phyloP scores from a whole-genome alignment of 2,113 vertebrate species.

The Petrocephalus microphthalmus region DNA sequence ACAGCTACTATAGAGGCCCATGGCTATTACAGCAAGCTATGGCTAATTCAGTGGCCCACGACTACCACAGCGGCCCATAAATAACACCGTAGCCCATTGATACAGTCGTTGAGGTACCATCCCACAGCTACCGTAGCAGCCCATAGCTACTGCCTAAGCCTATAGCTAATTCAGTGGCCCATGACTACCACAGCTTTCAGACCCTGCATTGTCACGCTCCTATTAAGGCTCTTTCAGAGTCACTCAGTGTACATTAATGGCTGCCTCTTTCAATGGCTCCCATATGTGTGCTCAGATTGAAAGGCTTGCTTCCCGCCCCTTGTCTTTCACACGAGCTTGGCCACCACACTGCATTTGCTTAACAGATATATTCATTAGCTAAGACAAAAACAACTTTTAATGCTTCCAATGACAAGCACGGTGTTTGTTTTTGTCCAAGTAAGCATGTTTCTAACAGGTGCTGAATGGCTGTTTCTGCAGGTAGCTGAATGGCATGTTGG shows the following conservation, averaged over 20 bases:
- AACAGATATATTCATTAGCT: constrained; percentile 37
- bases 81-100: no score
- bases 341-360: constrained; percentile 44
- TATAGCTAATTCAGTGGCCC: neutral
- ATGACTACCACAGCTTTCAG: constrained; percentile 57
- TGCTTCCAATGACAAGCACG: constrained; percentile 62
- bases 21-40: no score
- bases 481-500: no score
- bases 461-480: no score
- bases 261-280: constrained; percentile 63
- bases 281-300: constrained; percentile 63
- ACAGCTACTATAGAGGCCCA: no score
- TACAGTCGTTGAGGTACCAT: no score
- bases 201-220: constrained; percentile 61
- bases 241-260: constrained; percentile 76
- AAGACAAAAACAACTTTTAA: constrained; percentile 68
- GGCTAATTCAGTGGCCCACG: no score
- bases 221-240: constrained; percentile 73
- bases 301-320: constrained; percentile 66
- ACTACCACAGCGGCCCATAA: no score
- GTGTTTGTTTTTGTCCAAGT: constrained; percentile 74
- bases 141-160: neutral
- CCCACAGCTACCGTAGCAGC: neutral
- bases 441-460: constrained; percentile 66
- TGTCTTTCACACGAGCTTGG: constrained; percentile 70